phyloP scores from a whole-genome alignment of 1,140 invertebrate species.

The Drosophila mauritiana region DNA sequence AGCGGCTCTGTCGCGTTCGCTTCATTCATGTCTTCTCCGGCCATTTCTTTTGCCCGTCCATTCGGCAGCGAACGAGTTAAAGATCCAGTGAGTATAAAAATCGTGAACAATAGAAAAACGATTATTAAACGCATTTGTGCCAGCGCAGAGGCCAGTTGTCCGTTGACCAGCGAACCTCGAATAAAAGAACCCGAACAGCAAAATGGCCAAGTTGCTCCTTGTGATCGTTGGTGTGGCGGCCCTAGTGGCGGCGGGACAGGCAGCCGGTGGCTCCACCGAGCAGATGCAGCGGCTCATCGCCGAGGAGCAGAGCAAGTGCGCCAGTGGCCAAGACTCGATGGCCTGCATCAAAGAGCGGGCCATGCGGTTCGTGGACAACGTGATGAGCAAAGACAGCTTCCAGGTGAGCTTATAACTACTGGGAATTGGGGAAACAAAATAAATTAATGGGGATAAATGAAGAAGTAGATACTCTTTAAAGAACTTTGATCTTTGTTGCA shows the following conservation, averaged over 20 bases:
- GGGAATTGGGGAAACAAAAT: no score
- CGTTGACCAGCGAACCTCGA: conserved; percentile 46
- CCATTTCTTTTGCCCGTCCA: conserved; percentile 59
- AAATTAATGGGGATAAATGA: no score
- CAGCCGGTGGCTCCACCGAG: conserved; percentile 86
- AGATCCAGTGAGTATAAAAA: conserved; percentile 84
- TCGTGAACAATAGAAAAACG: conserved; percentile 84
- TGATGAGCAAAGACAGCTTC: conserved; percentile 91
- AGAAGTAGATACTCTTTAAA: no score
- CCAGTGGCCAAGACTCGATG: conserved; percentile 90
- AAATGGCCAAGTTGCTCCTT: conserved; percentile 76
- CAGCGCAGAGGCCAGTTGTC: conserved; percentile 79
- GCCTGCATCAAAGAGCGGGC: conserved; percentile 93
- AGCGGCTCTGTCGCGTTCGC: conserved; percentile 57
- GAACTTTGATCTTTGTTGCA: no score
- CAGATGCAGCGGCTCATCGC: conserved; percentile 89
- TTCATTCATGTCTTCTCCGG: conserved; percentile 81
- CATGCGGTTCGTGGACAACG: conserved; percentile 90
- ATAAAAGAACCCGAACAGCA: conserved; percentile 13
- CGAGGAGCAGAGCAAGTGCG: conserved; percentile 89
- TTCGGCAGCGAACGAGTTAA: conserved; percentile 55
- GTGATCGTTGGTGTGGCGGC: conserved; percentile 61
- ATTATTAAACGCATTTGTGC: conserved; percentile 84
- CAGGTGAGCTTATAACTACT: conserved; percentile 86
- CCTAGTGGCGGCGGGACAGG: conserved; percentile 45